Base-by-base conservation (phyloP, 2,888 invertebrate species). In the Brachyptera putata region DNA sequence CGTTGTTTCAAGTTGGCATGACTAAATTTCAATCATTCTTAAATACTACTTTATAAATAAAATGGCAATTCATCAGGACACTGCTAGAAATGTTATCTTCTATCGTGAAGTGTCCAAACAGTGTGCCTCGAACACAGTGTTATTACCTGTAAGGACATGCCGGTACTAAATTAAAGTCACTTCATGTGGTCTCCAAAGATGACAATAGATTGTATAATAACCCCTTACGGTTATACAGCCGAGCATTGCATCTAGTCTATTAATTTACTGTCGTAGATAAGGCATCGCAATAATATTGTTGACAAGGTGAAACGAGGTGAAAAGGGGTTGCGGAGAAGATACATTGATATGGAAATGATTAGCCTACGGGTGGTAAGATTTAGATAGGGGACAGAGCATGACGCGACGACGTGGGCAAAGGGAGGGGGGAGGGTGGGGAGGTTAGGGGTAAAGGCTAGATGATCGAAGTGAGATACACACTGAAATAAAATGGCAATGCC, bases 301-400 rank as follows among this genome's bases (percentile, higher is more conserved):
- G 53, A 53, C 53, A 53, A 36, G 53, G 53, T 18, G 34, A 30
- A 22, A 21, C 46, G 46, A 21, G 22, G 46, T 46, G 46, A 46
- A 46, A 46, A 36, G 53, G 53, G 53, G 53, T 50, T 53, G 53
- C 36, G 36, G 46, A 1, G n/a, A 36, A 53, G 53, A 53, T 36
- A 36, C 53, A 53, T 53, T 36, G 53, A 53, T 36, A 53, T 53
- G 53, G 53, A 53, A 53, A 53, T 53, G 16, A 53, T 36, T 30
- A 34, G 34, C 21, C 30, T 18, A 36, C 53, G 53, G 53, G 53
- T 30, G 53, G 53, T 18, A 16, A 36, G 53, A 36, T 36, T 36
- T 9, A 14, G 24, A 46, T 22, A 24, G 9, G 21, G 46, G 46
- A 22, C 21, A 22, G 22, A 24, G 46, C 21, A 4, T 46, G 46